A percentile compares a stretch with the other conserved stretches of the same genome.
These are phyloP conservation scores for Sebastes hubbsi DNA, from an alignment of 2,797 vertebrate genomes.

Conservation along the genomic window DNA sequence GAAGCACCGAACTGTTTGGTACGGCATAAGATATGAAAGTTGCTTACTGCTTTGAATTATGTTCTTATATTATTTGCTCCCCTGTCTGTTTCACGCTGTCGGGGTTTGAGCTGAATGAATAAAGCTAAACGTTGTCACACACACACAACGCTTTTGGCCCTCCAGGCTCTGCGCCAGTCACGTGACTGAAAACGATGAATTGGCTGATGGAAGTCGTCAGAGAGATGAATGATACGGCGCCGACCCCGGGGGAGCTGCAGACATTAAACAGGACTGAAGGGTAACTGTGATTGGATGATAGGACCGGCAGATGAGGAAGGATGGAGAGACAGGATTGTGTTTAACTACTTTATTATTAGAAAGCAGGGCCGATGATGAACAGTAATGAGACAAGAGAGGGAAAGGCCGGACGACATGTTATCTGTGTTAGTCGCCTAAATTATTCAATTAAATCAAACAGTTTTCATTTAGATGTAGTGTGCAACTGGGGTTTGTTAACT, in stretches of 20 bases:
- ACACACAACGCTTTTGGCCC: too few species aligned
- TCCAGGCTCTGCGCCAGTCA: too few species aligned
- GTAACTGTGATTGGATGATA: constrained; percentile 13
- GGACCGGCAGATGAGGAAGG: background rate
- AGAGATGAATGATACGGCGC: constrained; percentile 1
- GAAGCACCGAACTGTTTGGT: too few species aligned
- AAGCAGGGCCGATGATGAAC: background rate
- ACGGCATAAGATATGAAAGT: too few species aligned
- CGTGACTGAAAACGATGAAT: background rate
- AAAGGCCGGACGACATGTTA: background rate
- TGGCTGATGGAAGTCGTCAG: constrained; percentile 35
- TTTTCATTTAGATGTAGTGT: background rate
- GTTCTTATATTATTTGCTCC: too few species aligned
- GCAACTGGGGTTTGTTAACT: background rate
- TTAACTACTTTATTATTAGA: background rate
- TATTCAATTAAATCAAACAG: background rate
- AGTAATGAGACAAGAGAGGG: background rate
- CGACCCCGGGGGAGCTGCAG: constrained; percentile 12
- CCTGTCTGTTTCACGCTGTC: too few species aligned
- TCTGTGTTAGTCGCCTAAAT: background rate
- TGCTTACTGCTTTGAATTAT: too few species aligned
- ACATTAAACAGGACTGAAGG: constrained; percentile 20
- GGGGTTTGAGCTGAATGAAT: too few species aligned
- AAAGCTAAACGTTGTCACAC: too few species aligned
- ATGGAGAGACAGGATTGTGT: background rate